Conservation (phyloP, 2,113 vertebrate species). For the Sclerurus mexicanus region DNA sequence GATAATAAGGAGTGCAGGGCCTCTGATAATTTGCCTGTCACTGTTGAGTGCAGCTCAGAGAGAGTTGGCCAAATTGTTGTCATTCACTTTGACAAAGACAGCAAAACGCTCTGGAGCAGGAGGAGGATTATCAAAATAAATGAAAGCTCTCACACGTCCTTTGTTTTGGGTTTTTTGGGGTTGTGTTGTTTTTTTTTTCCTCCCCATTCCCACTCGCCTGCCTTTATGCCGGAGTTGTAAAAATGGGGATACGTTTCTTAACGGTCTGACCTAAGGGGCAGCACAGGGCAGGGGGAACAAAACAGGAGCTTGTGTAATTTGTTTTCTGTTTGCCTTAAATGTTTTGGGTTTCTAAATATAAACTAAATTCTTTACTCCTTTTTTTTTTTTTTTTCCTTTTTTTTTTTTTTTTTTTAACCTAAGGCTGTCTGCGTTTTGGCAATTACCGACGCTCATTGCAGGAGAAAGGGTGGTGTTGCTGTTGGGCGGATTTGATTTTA, state of each 20-base stretch:
- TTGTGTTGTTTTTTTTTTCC: neutral
- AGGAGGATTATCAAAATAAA: conserved; percentile 85
- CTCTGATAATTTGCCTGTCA: conserved; percentile 99
- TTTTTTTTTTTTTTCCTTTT: neutral
- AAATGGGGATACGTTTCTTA: conserved; percentile 19
- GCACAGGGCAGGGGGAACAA: fast-evolving
- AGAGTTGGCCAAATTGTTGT: conserved; percentile 93
- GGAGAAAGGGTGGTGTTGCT: neutral
- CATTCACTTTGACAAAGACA: conserved; percentile 91
- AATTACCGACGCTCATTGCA: neutral
- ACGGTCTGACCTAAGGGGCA: neutral
- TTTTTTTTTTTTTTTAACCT: neutral
- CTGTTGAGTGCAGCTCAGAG: conserved; percentile 90
- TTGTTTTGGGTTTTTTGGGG: conserved; percentile 64
- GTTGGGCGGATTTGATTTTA: neutral
- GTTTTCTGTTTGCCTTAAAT: neutral
- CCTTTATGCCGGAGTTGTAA: conserved; percentile 49
- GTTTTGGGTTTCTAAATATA: neutral
- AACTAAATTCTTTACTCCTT: neutral
- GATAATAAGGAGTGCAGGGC: conserved; percentile 97
- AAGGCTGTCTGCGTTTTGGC: neutral
- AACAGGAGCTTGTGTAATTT: neutral
- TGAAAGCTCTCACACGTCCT: conserved; percentile 74
- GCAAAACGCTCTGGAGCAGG: conserved; percentile 76
- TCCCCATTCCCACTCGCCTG: neutral